Conservation (phyloP, 2,888 invertebrate genomes). For the Conops quadrifasciatus region DNA sequence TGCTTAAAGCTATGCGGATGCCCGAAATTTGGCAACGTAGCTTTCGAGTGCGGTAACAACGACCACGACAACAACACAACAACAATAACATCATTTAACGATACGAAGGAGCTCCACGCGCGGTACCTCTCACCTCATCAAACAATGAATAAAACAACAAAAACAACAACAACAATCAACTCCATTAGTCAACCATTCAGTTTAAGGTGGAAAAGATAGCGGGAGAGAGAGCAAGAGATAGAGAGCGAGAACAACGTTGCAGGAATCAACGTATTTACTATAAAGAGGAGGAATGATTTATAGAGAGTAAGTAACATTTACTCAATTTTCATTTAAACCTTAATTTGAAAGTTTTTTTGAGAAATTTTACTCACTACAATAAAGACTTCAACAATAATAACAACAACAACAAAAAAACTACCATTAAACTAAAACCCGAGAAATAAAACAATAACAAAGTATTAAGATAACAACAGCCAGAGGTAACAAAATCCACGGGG, state of each 20-base stretch:
- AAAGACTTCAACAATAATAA: conserved; percentile 33
- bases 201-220: not conserved
- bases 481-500: conserved; percentile 13
- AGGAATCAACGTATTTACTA: too few species aligned
- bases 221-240: not conserved
- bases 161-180: not conserved
- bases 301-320: not conserved
- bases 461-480: not conserved
- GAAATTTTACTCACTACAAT: conserved; percentile 18
- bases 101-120: not conserved
- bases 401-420: conserved; percentile 38
- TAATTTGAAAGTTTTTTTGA: conserved; percentile 18
- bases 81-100: not conserved
- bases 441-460: not conserved
- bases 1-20: conserved; percentile 11
- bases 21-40: conserved; percentile 21
- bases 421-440: conserved; percentile 36
- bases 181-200: not conserved
- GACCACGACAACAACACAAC: conserved; percentile 1
- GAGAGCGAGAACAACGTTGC: not conserved
- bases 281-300: not conserved
- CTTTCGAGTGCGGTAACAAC: conserved; percentile 2
- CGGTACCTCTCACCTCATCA: not conserved
- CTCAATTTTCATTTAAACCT: conserved; percentile 20
- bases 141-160: not conserved